A percentile compares a stretch with the other conserved stretches of the same genome.
These are phyloP conservation scores for Hemicrepidius hirtus DNA, from an alignment of 2,888 invertebrate species.

Conservation along the genomic window DNA sequence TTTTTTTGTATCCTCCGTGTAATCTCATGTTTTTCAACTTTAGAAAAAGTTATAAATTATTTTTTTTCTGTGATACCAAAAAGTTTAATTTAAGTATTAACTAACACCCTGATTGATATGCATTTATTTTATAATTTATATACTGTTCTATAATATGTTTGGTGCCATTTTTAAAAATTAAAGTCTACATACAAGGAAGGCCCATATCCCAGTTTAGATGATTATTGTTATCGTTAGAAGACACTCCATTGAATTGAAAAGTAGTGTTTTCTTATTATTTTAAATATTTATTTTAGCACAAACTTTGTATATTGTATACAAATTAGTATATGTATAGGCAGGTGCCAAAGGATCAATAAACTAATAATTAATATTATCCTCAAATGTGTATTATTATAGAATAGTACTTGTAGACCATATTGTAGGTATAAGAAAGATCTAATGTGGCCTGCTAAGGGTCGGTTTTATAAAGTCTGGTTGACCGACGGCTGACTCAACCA, in stretches of 20 bases:
- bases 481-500: too few species aligned
- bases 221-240: neutral
- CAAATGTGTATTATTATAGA: neutral
- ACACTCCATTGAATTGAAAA: neutral
- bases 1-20: too few species aligned
- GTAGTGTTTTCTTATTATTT: constrained; percentile 5
- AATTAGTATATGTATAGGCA: constrained; percentile 40
- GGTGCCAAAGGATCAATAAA: constrained; percentile 42
- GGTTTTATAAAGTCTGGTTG: too few species aligned
- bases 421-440: too few species aligned
- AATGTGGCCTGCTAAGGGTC: too few species aligned
- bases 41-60: neutral
- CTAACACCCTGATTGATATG: too few species aligned
- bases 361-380: constrained; percentile 10
- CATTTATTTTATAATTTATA: too few species aligned
- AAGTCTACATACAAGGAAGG: constrained; percentile 5
- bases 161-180: constrained; percentile 25
- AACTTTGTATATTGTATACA: constrained; percentile 30
- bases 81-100: neutral
- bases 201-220: constrained; percentile 11
- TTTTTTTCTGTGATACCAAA: constrained; percentile 1
- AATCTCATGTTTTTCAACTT: neutral
- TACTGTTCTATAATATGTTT: neutral
- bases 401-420: too few species aligned
- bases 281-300: constrained; percentile 39